These are phyloP conservation scores for Myopa testacea DNA, from an alignment of 2,888 invertebrate genomes.

Conservation along the genomic window DNA sequence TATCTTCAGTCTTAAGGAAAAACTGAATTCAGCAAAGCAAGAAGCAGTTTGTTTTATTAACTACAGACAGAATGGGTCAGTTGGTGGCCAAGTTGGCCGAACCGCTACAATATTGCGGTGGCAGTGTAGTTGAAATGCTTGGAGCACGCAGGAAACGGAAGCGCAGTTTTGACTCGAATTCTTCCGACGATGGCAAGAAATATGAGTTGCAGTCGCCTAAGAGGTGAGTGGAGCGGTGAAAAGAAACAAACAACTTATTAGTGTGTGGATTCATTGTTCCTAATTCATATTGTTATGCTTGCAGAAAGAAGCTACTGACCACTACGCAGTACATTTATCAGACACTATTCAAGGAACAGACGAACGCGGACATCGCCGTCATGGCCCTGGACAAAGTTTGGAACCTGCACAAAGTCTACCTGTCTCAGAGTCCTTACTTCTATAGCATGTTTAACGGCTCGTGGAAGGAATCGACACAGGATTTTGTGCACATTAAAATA, in stretches of 20 bases:
- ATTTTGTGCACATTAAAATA: conserved; percentile 76
- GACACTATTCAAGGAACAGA: conserved; percentile 79
- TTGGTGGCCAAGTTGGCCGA: conserved; percentile 63
- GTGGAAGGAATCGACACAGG: conserved; percentile 79
- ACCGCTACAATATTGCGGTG: conserved; percentile 65
- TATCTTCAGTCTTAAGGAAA: background rate
- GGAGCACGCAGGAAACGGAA: conserved; percentile 72
- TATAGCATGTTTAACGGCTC: conserved; percentile 84
- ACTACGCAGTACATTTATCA: conserved; percentile 85
- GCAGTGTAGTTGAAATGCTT: conserved; percentile 68
- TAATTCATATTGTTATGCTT: conserved; percentile 41
- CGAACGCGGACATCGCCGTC: conserved; percentile 81
- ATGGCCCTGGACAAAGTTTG: conserved; percentile 78
- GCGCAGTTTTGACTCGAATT: conserved; percentile 62
- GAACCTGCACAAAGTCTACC: conserved; percentile 82
- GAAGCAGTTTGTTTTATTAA: background rate
- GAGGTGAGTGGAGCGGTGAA: conserved; percentile 68
- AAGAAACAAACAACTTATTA: background rate
- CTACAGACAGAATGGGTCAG: conserved; percentile 67
- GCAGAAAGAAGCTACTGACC: conserved; percentile 74
- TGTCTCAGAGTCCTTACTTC: conserved; percentile 85
- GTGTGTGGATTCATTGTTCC: conserved; percentile 12
- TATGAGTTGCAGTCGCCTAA: conserved; percentile 74
- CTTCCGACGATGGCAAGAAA: conserved; percentile 57
- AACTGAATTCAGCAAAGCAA: background rate